Base-by-base conservation (phyloP, 2,888 invertebrate genomes). In the Julus scandinavius region DNA sequence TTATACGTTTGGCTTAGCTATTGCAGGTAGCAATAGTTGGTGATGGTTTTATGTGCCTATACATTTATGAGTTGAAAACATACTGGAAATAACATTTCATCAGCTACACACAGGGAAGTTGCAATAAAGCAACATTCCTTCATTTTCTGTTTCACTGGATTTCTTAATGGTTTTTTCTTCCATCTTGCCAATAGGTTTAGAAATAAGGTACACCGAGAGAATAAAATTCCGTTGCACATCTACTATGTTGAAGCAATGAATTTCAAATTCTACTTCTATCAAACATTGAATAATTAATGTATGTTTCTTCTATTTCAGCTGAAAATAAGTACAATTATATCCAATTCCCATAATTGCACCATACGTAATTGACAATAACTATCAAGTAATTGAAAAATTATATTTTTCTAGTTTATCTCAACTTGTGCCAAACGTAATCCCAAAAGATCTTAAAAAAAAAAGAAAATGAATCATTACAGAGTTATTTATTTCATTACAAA, bases 141-240 rank as follows among this genome's bases (percentile, higher is more conserved):
- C 63, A 72, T 72, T 72, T 72, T 72, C 63, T 72, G 63, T 72
- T 72, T 20, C 63, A 72, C 63, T 72, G 63, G 1, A 72, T 72
- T 72, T 72, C 63, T 72, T 72, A 20, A 72, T 72, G 63, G 63
- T 9, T 72, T 72, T 45, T 72, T 72, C 63, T 20, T 29, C 63
- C 63, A 20, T 7, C 63, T 72, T 72, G 63, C 63, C 63, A 72
- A 72, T 72, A 72, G n/a, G 63, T 72, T 9, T 72, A 20, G 63
- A 20, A 20, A 7, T 72, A 72, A 7, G 20, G 63, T 72, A 20
- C 4, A 5, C 63, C 20, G 9, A 7, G 20, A 20, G 17, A 72
- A 20, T 72, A 20, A 72, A 72, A 72, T 72, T 72, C 63, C 5
- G 63, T 17, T 20, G 20, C 63, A 20, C 20, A 20, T 11, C 9